Evolutionary conservation across 2,797 vertebrate genomes (phyloP).

Genomic region (Carcharodon carcharias): DNA sequence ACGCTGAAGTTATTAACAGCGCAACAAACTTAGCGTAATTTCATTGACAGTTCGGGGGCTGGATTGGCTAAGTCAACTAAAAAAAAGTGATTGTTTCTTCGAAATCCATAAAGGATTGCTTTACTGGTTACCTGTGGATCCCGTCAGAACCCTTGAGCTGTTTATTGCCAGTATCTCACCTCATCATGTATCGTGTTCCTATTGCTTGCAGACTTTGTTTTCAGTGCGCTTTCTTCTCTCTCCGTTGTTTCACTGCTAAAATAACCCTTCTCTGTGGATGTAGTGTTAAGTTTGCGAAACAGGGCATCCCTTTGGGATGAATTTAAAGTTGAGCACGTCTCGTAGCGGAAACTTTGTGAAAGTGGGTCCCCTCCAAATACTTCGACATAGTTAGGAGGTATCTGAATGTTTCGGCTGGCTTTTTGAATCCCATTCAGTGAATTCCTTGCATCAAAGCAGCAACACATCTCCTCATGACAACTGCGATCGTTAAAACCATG

Average conservation of each 20-base stretch:
- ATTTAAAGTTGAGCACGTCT: neutral
- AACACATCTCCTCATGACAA: neutral
- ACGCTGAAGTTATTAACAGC: neutral
- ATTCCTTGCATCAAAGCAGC: neutral
- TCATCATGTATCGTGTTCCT: neutral
- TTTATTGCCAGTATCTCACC: neutral
- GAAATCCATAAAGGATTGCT: no score
- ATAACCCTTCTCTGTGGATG: neutral
- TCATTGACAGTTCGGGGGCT: neutral
- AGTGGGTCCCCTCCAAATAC: constrained; percentile 26
- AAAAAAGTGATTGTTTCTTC: no score
- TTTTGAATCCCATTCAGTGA: constrained; percentile 23
- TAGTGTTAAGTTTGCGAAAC: neutral
- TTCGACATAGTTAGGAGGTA: constrained; percentile 4
- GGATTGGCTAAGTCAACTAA: neutral
- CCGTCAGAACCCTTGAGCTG: neutral
- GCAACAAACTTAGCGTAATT: neutral
- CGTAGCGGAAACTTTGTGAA: constrained; percentile 13
- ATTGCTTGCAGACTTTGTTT: neutral
- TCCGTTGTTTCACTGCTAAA: no score
- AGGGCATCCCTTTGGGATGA: neutral
- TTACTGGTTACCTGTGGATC: neutral
- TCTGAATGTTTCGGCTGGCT: constrained; percentile 1
- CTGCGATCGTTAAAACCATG: neutral
- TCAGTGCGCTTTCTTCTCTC: neutral